Evolutionary conservation across 2,113 vertebrate species (phyloP), one percentile per base, ranked within the genome.

Genomic region (Brachyistius frenatus): DNA sequence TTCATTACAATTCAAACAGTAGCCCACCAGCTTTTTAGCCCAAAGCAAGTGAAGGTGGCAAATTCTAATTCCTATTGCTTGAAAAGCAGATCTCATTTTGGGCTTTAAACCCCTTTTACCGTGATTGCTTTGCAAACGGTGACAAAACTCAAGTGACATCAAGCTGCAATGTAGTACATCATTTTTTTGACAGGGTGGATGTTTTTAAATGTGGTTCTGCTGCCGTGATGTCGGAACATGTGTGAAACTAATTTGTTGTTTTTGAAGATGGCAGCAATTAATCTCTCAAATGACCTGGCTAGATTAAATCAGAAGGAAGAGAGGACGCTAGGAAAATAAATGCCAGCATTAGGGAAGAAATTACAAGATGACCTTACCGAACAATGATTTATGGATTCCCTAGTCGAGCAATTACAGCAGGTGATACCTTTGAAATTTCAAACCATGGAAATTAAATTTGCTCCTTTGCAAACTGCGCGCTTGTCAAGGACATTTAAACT

Each of bases 371-470:
- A 94, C 93, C 93, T 94, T 93, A 94, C 85, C 88, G 88, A 93
- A 89, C 86, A 91, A 91, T 95, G 93, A 95, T 95, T 94, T 94
- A 95, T 95, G 92, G 91, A 94, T 93, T 83, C 89, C 86, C 76
- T 75, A 78, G 90, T 89, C 88, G 83, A 88, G 92, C 93, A 94
- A 95, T 95, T 95, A 94, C 92, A 90, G 90, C 88, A 91, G 89
- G 89, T 92, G 91, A 91, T 88, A 90, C 91, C 92, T 95, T 93
- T 93, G 90, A 94, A 90, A 93, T 90, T 91, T 89, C 88, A 90
- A 93, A 90, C 89, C 90, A 86, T 86, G 89, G 83, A 92, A 93
- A 93, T 95, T 91, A 93, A 91, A 92, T 92, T 88, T 87, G 88
- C 89, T 91, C 82, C 89, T 91, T 89, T 91, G 89, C 84, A 88